Evolutionary conservation across 2,113 vertebrate genomes (phyloP), one percentile per base, ranked within the genome.

Genomic region (Balaenoptera acutorostrata): DNA sequence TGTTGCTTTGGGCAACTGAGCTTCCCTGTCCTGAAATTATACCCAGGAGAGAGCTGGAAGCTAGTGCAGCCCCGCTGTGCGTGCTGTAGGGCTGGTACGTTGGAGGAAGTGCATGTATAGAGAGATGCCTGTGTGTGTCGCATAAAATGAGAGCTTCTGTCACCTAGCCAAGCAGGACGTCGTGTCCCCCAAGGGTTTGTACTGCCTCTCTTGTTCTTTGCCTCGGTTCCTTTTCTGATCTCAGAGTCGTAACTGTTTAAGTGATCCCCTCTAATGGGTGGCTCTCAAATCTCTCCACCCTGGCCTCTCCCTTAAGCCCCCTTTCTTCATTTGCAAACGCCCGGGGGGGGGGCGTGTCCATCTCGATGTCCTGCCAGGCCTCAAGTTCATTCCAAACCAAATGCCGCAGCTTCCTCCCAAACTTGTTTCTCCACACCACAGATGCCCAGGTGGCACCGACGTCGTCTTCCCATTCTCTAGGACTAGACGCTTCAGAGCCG

Each of bases 21-120:
- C 23, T 84, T 55, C 39, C 23, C 52, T 41, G 25, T 33, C 41
- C 23, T 63, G 59, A 39, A 59, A 29, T 21, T 13, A 57, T 3
- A 13, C 44, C 25, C n/a, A 31, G 80, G 59, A 66, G 71, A 12
- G 5, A 39, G 63, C 55, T 18, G 25, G 59, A 23, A 55, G 25
- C 66, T 6, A 5, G 17, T 33, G 39, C 31, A 21, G 6, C 61
- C 9, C 14, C 23, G 39, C 12, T 0, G 0, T 0, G 23, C 3
- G 3, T 61, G n/a, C 66, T 8, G 27, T 31, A 69, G 29, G 55
- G 15, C 63, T 49, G 59, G 21, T 1, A 11, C 13, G 0, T 10
- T 61, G 63, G 49, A 88, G 59, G 29, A 49, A 41, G 44, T 13
- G 10, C 3, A 8, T 3, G 68, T 8, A 0, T 3, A 29, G 83